A percentile compares a stretch with the other conserved stretches of the same genome.
Conservation (phyloP, 2,888 invertebrate species). For the Melanophora roralis region DNA sequence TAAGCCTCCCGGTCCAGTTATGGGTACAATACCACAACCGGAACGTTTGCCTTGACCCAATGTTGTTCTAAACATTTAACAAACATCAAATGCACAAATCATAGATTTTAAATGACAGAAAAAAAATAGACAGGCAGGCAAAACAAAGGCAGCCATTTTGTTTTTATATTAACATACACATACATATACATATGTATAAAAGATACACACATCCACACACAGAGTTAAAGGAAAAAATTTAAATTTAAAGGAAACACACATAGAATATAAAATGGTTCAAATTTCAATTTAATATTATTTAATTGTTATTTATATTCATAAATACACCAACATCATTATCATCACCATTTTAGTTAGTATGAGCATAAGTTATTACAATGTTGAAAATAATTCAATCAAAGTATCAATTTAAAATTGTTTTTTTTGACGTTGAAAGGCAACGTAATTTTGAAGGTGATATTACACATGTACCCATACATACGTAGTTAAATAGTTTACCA, state of each 20-base stretch:
- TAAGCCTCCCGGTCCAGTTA: slow-evolving; percentile 77
- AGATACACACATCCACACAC: slow-evolving; percentile 17
- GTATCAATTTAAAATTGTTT: slow-evolving; percentile 11
- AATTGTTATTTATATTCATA: background rate
- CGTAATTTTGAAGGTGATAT: slow-evolving; percentile 19
- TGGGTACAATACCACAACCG: slow-evolving; percentile 77
- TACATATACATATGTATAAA: background rate
- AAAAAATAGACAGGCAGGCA: slow-evolving; percentile 35
- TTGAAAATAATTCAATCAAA: slow-evolving; percentile 46
- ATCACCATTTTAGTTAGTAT: background rate
- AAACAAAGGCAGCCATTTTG: slow-evolving; percentile 28
- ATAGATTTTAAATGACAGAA: slow-evolving; percentile 33
- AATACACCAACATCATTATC: background rate
- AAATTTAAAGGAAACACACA: background rate
- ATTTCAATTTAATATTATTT: background rate
- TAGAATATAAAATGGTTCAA: background rate
- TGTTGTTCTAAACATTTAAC: slow-evolving; percentile 75
- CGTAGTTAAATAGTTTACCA: slow-evolving; percentile 6
- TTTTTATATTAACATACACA: background rate
- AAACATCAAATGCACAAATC: slow-evolving; percentile 60
- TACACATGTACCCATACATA: background rate
- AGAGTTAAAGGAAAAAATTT: slow-evolving; percentile 16
- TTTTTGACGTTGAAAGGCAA: background rate
- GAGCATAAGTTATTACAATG: background rate
- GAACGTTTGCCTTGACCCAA: slow-evolving; percentile 78